Percentiles rank a stretch among this genome's conserved stretches.
Evolutionary conservation across 1,140 invertebrate species (phyloP).

Genomic region (Probaryconus sp.): DNA sequence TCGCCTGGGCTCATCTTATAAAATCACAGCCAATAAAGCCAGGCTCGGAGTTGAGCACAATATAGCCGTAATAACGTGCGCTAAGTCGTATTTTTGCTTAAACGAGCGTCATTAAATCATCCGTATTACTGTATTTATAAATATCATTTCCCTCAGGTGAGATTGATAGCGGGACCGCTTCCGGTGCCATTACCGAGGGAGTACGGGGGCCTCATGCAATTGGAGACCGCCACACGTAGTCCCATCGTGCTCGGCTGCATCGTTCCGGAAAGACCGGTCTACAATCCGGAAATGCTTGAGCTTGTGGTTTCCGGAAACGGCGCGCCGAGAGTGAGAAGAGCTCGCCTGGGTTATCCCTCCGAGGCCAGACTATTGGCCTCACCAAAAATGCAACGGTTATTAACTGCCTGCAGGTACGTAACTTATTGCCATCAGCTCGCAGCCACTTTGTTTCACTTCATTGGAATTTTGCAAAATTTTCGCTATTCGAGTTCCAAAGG

Average conservation of each 20-base stretch:
- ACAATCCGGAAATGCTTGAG: conserved; percentile 77
- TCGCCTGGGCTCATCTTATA: conserved; percentile 48
- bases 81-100: conserved; percentile 49
- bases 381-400: conserved; percentile 75
- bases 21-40: conserved; percentile 62
- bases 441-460: no score
- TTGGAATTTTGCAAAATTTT: no score
- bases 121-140: conserved; percentile 61
- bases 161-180: conserved; percentile 75
- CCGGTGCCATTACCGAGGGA: conserved; percentile 75
- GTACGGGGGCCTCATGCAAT: conserved; percentile 76
- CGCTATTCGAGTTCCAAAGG: no score
- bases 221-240: conserved; percentile 74
- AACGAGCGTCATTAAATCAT: conserved; percentile 61
- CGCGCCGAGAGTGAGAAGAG: conserved; percentile 73
- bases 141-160: conserved; percentile 67
- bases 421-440: no score
- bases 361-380: conserved; percentile 74
- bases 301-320: conserved; percentile 74
- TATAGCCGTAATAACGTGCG: conserved; percentile 58
- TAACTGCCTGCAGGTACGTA: conserved; percentile 75
- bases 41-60: conserved; percentile 54
- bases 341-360: conserved; percentile 74
- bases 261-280: conserved; percentile 75
- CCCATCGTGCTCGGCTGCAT: conserved; percentile 76